Base-by-base conservation (phyloP, 2,797 vertebrate genomes). In the Lithobates pipiens region DNA sequence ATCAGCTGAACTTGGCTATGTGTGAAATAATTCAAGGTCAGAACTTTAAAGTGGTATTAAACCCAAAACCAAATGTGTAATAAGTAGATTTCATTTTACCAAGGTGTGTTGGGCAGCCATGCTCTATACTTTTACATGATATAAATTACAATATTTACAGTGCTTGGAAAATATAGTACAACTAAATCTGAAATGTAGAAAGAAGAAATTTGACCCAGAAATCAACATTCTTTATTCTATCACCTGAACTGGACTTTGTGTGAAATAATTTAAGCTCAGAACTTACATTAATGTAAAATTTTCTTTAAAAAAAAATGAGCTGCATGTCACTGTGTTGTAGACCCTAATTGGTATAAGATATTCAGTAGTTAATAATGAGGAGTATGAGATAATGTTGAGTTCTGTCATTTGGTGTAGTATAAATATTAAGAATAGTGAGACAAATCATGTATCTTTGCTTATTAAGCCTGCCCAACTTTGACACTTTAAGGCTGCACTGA, bases 351-450 rank as follows among this genome's bases (percentile, higher is more conserved):
- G 72, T 67, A 61, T 69, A 71, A 85, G 70, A 69, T 81, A 54
- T 85, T 61, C 63, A 61, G 76, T 75, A 61, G 77, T 69, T 85
- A 85, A 85, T 81, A 72, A 81, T 85, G 72, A 76, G 72, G 44
- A 76, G 50, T 69, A 80, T 77, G 46, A 75, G 70, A 42, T 85
- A 80, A 85, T 80, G 63, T 85, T 73, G 71, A 46, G 34, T 75
- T 74, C 72, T 85, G 84, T 85, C 84, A 81, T 76, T 81, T 80
- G 46, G 39, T 42, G 39, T 73, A 76, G 65, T 81, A 76, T 85
- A 74, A 69, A 61, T 73, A 69, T 74, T 80, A 80, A 27, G 27
- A 70, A 79, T 80, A 74, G 46, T 70, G 72, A 85, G 72, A 75
- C 78, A 85, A 80, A 76, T 81, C 63, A 76, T 61, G 67, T 57